phyloP scores from a whole-genome alignment of 2,797 vertebrate genomes.

The Pipistrellus pipistrellus region DNA sequence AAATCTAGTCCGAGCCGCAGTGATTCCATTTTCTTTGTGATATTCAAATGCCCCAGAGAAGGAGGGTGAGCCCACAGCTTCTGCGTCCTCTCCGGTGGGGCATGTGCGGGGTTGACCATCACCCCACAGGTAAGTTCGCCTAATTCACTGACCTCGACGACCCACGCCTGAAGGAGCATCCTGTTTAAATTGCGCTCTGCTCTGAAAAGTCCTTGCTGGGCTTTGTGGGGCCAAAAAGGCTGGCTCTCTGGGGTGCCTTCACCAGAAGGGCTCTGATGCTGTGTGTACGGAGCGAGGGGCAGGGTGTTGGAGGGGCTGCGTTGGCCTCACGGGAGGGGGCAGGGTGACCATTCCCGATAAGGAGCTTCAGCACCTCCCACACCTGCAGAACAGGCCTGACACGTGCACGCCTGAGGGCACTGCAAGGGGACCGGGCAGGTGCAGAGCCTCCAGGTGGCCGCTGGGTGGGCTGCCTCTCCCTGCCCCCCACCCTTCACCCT shows the following conservation, averaged over 20 bases:
- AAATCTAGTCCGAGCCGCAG: neutral
- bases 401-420: fast-evolving
- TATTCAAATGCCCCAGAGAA: neutral
- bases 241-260: neutral
- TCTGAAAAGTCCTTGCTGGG: neutral
- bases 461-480: fast-evolving
- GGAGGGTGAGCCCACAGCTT: neutral
- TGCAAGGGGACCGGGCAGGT: fast-evolving
- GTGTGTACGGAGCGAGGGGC: fast-evolving
- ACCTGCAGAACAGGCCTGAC: fast-evolving
- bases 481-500: fast-evolving
- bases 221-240: neutral
- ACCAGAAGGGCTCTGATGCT: neutral
- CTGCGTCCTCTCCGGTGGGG: fast-evolving
- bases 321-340: fast-evolving
- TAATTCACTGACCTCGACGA: fast-evolving
- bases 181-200: too few relatives aligned
- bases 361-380: fast-evolving
- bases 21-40: neutral
- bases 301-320: neutral
- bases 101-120: neutral
- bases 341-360: fast-evolving
- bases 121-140: neutral
- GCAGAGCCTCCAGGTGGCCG: neutral
- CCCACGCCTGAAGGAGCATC: fast-evolving